Conservation (phyloP, 2,888 invertebrate species). For the Xylocampa areola region DNA sequence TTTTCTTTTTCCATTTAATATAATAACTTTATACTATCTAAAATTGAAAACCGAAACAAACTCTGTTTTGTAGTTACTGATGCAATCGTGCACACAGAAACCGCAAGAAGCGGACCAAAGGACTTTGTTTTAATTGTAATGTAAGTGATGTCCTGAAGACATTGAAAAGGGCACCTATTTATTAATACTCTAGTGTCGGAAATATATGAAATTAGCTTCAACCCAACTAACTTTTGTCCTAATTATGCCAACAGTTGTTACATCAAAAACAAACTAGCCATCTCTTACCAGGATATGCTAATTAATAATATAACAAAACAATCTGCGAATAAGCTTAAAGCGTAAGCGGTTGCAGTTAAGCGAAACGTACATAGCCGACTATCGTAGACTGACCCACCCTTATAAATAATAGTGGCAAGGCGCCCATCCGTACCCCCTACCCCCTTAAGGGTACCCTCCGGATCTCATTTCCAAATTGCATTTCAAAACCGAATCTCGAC, state of each 20-base stretch:
- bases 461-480: conserved; percentile 90
- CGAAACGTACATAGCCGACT: conserved; percentile 69
- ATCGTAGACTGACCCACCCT: conserved; percentile 87
- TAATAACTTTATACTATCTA: no score
- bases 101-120: no score
- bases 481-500: conserved; percentile 87
- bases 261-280: conserved; percentile 55
- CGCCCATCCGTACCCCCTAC: conserved; percentile 76
- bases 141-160: no score
- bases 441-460: conserved; percentile 85
- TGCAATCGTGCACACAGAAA: no score
- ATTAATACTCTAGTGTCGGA: neutral
- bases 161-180: neutral
- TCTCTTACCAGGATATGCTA: conserved; percentile 64
- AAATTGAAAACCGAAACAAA: no score
- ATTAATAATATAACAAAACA: conserved; percentile 82
- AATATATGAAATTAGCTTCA: conserved; percentile 3
- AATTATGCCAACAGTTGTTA: conserved; percentile 57
- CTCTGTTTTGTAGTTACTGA: no score
- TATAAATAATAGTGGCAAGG: conserved; percentile 89
- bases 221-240: conserved; percentile 14
- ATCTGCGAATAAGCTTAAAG: conserved; percentile 77
- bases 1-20: no score
- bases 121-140: neutral
- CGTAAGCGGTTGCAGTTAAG: conserved; percentile 74